A percentile compares a stretch with the other conserved stretches of the same genome.
These are phyloP conservation scores for Melanotaenia nigrans DNA, from an alignment of 2,797 vertebrate genomes.

Conservation along the genomic window DNA sequence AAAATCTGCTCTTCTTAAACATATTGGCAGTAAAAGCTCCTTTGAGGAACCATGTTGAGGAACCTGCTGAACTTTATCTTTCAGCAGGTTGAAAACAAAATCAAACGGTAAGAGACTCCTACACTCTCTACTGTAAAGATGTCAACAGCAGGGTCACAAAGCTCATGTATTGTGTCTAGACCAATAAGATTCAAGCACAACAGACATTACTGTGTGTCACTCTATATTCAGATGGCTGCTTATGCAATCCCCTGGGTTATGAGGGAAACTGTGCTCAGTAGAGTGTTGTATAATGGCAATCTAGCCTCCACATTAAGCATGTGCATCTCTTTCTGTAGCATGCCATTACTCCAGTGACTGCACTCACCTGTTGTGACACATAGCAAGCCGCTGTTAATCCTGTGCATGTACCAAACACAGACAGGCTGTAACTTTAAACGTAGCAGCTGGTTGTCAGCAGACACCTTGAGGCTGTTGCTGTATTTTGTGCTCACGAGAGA, in stretches of 20 bases:
- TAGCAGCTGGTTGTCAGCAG: slow-evolving; percentile 68
- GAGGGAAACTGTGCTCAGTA: slow-evolving; percentile 27
- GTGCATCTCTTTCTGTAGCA: slow-evolving; percentile 45
- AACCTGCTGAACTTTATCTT: too few species aligned
- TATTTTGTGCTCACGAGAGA: slow-evolving; percentile 12
- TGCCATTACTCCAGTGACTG: slow-evolving; percentile 41
- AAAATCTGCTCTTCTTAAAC: too few species aligned
- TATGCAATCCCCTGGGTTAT: slow-evolving; percentile 60
- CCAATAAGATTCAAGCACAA: slow-evolving; percentile 43
- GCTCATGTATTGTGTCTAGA: slow-evolving; percentile 40
- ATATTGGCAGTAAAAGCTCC: too few species aligned
- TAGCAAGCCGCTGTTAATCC: slow-evolving; percentile 30
- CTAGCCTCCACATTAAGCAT: slow-evolving; percentile 44
- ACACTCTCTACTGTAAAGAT: slow-evolving; percentile 3
- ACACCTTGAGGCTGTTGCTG: slow-evolving; percentile 56
- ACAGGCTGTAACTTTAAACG: slow-evolving; percentile 64
- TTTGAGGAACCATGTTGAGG: too few species aligned
- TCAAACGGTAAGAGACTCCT: not conserved
- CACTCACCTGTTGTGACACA: slow-evolving; percentile 44
- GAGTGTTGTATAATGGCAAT: slow-evolving; percentile 61
- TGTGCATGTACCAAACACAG: slow-evolving; percentile 44
- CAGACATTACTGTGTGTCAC: slow-evolving; percentile 53
- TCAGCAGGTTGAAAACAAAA: too few species aligned
- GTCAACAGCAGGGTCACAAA: slow-evolving; percentile 31
- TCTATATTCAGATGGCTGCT: slow-evolving; percentile 65